A percentile compares a stretch with the other conserved stretches of the same genome.
These are phyloP conservation scores for Limnothrissa miodon DNA, from an alignment of 2,113 vertebrate species.

Conservation along the genomic window DNA sequence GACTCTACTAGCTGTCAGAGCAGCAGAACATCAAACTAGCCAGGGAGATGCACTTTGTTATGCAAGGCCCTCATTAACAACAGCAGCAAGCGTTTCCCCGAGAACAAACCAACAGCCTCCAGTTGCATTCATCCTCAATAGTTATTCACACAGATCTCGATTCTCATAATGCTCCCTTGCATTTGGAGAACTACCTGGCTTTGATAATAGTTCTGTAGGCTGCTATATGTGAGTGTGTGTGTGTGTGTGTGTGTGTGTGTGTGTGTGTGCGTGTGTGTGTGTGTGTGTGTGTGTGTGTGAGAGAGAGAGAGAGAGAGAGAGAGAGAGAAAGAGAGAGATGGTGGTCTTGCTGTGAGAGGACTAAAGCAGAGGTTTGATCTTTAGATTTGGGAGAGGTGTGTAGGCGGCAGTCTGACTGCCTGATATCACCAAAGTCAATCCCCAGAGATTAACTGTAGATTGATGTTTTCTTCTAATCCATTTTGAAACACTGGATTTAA, in stretches of 20 bases:
- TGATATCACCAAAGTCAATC: constrained; percentile 44
- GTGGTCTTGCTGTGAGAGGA: constrained; percentile 39
- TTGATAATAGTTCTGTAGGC: no score
- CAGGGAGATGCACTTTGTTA: background rate
- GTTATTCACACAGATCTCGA: no score
- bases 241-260: no score
- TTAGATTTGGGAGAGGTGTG: constrained; percentile 52
- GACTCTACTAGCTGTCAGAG: background rate
- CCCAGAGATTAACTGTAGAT: constrained; percentile 48
- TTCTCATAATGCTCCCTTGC: no score
- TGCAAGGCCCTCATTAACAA: background rate
- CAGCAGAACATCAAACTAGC: background rate
- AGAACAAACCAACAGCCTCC: background rate
- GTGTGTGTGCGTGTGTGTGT: no score
- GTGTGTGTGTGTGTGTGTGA: no score
- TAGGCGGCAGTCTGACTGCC: constrained; percentile 29
- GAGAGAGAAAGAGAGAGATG: constrained; percentile 22
- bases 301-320: no score
- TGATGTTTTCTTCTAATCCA: constrained; percentile 50
- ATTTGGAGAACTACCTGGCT: no score
- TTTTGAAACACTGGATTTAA: constrained; percentile 42
- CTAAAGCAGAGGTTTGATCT: background rate
- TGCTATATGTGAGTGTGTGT: no score
- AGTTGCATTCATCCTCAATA: background rate
- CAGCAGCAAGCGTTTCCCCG: background rate